Conservation (phyloP, 1,140 invertebrate genomes). For the Caenorhabditis brenneri region DNA sequence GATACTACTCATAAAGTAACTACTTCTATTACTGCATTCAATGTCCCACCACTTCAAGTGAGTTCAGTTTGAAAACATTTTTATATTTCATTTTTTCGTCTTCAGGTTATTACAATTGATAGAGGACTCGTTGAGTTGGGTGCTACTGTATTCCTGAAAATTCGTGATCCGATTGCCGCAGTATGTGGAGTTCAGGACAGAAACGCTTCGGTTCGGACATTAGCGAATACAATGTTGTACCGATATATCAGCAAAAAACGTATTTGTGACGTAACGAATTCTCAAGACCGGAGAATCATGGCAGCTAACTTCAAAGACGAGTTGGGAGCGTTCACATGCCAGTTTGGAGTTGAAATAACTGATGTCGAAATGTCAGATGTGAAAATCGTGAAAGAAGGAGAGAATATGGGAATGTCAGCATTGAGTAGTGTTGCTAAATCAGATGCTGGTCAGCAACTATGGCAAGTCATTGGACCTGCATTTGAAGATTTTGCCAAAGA, state of each 20-base stretch:
- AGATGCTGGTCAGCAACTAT: constrained; percentile 53
- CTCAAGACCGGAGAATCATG: constrained; percentile 54
- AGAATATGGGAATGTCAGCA: constrained; percentile 57
- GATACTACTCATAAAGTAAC: constrained; percentile 47
- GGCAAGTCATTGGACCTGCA: constrained; percentile 47
- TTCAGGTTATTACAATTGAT: constrained; percentile 55
- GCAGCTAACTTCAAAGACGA: constrained; percentile 57
- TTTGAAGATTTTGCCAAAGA: constrained; percentile 51
- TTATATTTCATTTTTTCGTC: not conserved
- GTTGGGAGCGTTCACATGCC: constrained; percentile 52
- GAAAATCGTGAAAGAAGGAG: constrained; percentile 58
- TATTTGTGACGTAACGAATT: constrained; percentile 53
- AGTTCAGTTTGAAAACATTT: constrained; percentile 23
- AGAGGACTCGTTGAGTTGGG: constrained; percentile 57
- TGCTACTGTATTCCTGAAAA: constrained; percentile 55
- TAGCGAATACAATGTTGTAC: constrained; percentile 58
- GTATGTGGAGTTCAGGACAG: constrained; percentile 56
- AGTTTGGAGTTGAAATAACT: constrained; percentile 57
- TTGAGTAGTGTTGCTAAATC: constrained; percentile 53
- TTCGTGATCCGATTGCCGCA: constrained; percentile 53
- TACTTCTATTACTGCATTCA: constrained; percentile 54
- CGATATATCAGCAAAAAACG: constrained; percentile 57
- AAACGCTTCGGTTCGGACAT: constrained; percentile 54
- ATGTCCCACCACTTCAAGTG: constrained; percentile 58
- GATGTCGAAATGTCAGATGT: constrained; percentile 57